Base-by-base conservation (phyloP, 2,888 invertebrate genomes). In the Heteromyza rotundicornis region DNA sequence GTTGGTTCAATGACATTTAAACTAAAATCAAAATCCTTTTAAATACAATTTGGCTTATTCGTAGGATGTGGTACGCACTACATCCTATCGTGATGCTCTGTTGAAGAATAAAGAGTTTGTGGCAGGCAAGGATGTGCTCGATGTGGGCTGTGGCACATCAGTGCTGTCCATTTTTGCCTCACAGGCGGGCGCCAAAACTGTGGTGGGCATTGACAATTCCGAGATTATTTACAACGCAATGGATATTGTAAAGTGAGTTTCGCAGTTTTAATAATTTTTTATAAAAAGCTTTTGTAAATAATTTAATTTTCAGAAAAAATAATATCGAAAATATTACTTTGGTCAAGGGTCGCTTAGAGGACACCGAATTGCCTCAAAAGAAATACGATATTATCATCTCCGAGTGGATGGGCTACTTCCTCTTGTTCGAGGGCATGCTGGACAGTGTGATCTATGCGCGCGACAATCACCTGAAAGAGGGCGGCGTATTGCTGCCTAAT, bases 351-450 rank as follows among this genome's bases (percentile, higher is more conserved):
- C 87, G 92, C 71, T 83, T 98, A 22, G 98, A 98, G 82, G 91
- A 95, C 70, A 90, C 92, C 2, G 85, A 87, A 57, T 81, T 95
- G 53, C 92, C 92, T 1, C 70, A 77, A 8, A 89, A 90, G 59
- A 90, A 92, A 82, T 92, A 92, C 36, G 97, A 98, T 81, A 89
- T 96, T 3, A 94, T 98, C 69, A 90, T 98, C 2, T 97, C 97
- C 0, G 98, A 98, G 82, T 98, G 97, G 96, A 98, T 98, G 98
- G 98, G 98, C 0, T 98, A 98, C 81, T 97, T 98, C 80, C 85
- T 98, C 44, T 84, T 98, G 1, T 98, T 95, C 82, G 98, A 98
- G 85, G 96, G 95, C 50, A 98, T 98, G 98, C 81, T 98, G 63
- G 96, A 97, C 78, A 94, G 95, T 78, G 91, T 98, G 12, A 89